Base-by-base conservation (phyloP, 2,797 vertebrate genomes). In the Meriones psammophilus region DNA sequence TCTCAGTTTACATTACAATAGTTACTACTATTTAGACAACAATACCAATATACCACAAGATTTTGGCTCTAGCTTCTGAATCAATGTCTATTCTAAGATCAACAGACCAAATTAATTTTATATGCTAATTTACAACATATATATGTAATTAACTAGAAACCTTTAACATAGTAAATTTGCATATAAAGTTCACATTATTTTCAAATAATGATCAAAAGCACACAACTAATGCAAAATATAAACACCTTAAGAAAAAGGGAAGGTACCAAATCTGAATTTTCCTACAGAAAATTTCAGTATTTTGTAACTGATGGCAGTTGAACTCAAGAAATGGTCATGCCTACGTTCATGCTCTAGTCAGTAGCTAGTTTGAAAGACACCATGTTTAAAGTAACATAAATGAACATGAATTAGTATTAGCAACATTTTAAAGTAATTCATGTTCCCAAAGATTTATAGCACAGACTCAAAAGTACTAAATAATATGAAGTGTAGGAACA, bases 401-500 rank as follows among this genome's bases (percentile, higher is more conserved):
- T 83, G 94, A 97, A 97, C 92, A 98, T 98, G 98, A 98, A 98
- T 98, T 98, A 98, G 95, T 0, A 64, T 98, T 98, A 98, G 98
- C 97, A 98, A 98, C 97, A 98, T 97, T 98, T 64, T 81, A 86
- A 98, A 98, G 97, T 98, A 99, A 98, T 97, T 97, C 98, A 98
- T 9, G 95, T 96, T 98, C 98, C 98, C 97, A 98, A 92, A 98
- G 98, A 98, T 98, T 98, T 98, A 98, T 97, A 98, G 97, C 58
- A 98, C 96, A 98, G 98, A 98, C 96, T 98, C 95, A 98, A 98
- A 50, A 98, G 97, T 97, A 98, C 94, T 98, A 98, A 94, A 98
- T 98, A 98, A 98, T 98, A 97, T 98, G 97, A 99, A 99, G 98
- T 98, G 97, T 97, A 98, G 98, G 98, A 98, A 98, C 97, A 98